Percentiles rank a stretch among this genome's conserved stretches.
phyloP scores from a whole-genome alignment of 1,140 invertebrate genomes.

The Chrysomallon squamiferum region DNA sequence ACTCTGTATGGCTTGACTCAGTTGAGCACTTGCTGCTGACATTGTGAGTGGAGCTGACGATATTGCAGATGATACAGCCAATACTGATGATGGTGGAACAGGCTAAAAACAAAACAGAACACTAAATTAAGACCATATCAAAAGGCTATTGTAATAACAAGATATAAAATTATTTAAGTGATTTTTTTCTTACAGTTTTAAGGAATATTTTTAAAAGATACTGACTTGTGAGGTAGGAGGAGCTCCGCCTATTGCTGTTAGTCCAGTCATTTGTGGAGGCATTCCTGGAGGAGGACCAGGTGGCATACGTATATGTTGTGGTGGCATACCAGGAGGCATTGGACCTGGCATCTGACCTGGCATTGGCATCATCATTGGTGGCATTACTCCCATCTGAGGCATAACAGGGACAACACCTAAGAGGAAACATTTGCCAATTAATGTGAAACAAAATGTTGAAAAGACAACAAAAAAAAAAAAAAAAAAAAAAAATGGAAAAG shows the following conservation, averaged over 20 bases:
- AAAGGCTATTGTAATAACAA: neutral
- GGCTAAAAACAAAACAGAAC: neutral
- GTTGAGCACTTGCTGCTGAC: constrained; percentile 4
- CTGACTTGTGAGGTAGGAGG: neutral
- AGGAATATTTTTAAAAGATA: neutral
- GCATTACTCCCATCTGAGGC: constrained; percentile 24
- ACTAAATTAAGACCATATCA: neutral
- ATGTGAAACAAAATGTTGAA: neutral
- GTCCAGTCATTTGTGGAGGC: constrained; percentile 62
- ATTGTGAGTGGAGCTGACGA: neutral
- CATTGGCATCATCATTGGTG: constrained; percentile 54
- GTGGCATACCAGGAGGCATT: constrained; percentile 49
- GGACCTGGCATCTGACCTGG: constrained; percentile 20
- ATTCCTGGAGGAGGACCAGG: constrained; percentile 71
- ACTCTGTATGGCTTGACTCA: constrained; percentile 33
- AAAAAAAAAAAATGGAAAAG: neutral
- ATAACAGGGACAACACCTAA: constrained; percentile 41
- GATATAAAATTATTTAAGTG: neutral
- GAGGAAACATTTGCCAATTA: neutral
- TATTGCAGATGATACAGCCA: neutral
- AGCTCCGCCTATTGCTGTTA: constrained; percentile 55
- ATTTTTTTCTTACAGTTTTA: neutral
- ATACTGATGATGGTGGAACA: no score
- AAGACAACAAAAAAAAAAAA: neutral
- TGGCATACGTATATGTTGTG: constrained; percentile 67